These are phyloP conservation scores for Rhynchopsitta pachyrhyncha DNA, from an alignment of 2,113 vertebrate genomes.

Conservation along the genomic window DNA sequence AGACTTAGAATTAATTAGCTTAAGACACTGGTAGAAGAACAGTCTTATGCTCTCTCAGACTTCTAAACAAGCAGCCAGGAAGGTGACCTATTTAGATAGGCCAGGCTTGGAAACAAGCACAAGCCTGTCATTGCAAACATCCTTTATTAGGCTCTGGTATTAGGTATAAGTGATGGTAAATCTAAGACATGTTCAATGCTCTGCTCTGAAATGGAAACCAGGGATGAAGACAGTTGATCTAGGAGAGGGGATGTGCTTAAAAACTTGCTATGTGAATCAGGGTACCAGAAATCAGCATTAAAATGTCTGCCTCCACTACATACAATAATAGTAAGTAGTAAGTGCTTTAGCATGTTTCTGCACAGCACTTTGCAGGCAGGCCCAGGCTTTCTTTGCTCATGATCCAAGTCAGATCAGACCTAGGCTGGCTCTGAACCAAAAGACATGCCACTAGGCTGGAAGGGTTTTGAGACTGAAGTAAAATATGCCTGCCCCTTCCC, in stretches of 20 bases:
- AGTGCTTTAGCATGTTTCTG: background rate
- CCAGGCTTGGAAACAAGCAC: background rate
- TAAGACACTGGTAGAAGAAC: background rate
- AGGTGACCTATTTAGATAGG: fast-evolving
- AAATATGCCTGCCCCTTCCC: background rate
- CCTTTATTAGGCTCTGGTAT: background rate
- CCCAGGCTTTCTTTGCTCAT: background rate
- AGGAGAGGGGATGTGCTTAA: background rate
- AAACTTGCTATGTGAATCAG: background rate
- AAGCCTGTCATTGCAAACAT: background rate
- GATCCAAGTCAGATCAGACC: background rate
- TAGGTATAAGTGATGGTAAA: background rate
- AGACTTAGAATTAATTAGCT: background rate
- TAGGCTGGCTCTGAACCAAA: background rate
- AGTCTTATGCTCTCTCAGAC: background rate
- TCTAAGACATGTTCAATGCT: background rate
- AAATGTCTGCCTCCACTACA: background rate
- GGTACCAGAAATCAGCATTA: background rate
- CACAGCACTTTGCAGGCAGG: background rate
- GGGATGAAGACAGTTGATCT: background rate
- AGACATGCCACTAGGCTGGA: background rate
- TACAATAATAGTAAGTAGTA: fast-evolving
- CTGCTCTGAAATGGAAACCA: background rate
- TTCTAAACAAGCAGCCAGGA: background rate
- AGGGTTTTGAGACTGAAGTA: background rate